A percentile compares a stretch with the other conserved stretches of the same genome.
These are phyloP conservation scores for Sus cebifrons DNA, from an alignment of 2,797 vertebrate genomes.

Conservation along the genomic window DNA sequence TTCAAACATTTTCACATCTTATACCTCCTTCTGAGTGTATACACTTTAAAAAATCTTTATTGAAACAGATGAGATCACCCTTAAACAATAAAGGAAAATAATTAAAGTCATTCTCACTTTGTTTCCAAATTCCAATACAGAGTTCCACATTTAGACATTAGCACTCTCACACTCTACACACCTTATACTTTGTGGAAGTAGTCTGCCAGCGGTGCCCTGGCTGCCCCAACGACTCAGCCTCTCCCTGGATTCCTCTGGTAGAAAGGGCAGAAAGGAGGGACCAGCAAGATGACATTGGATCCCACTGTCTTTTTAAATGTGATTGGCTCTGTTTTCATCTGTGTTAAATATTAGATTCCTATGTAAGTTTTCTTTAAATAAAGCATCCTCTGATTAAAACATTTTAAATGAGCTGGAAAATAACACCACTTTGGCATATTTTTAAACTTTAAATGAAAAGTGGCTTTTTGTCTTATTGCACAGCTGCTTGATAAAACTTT, in stretches of 20 bases:
- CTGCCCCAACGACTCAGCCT: not conserved
- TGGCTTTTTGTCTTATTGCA: not conserved
- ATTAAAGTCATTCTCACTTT: not conserved
- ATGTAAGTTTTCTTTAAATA: not conserved
- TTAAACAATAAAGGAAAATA: not conserved
- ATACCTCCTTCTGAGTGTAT: not conserved
- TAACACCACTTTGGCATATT: not conserved
- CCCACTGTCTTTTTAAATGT: not conserved
- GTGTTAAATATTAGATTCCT: not conserved
- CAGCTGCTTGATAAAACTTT: not conserved
- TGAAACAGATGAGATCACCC: not conserved
- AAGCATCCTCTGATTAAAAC: not conserved
- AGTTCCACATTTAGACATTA: not conserved
- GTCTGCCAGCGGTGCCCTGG: not conserved
- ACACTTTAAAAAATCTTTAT: not conserved
- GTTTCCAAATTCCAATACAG: not conserved
- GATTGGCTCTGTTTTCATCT: not conserved
- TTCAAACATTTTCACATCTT: not conserved
- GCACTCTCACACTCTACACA: rapidly evolving
- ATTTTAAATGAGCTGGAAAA: not conserved
- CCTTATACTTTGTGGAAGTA: not conserved
- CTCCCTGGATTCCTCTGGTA: rapidly evolving
- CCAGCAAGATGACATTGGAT: not conserved
- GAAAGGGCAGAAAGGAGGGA: not conserved
- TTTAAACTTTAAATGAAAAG: not conserved